These are phyloP conservation scores for Peromyscus eremicus DNA, from an alignment of 2,797 vertebrate species.

Conservation along the genomic window DNA sequence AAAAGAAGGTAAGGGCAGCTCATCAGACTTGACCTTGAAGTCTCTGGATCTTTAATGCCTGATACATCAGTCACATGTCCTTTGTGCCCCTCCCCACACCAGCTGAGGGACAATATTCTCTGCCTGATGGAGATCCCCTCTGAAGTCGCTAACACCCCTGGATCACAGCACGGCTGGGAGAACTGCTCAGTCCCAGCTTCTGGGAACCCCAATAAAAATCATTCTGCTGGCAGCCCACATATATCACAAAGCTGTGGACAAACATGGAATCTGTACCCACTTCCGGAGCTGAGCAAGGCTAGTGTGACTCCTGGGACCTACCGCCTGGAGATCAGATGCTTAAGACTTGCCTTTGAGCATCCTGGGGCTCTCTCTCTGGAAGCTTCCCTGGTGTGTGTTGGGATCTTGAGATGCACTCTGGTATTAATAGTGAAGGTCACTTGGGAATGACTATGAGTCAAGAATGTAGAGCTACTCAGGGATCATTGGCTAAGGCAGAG, in stretches of 20 bases:
- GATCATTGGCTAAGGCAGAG: not conserved
- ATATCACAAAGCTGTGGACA: not conserved
- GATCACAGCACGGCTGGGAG: not conserved
- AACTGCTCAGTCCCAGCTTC: not conserved
- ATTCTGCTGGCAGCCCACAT: not conserved
- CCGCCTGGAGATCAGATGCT: not conserved
- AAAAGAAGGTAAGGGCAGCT: not conserved
- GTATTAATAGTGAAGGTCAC: not conserved
- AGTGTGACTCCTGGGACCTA: not conserved
- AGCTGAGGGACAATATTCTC: not conserved
- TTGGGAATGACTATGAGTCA: not conserved
- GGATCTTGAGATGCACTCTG: not conserved
- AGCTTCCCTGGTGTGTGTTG: not conserved
- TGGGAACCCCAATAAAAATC: not conserved
- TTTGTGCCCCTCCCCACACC: no score
- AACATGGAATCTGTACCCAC: accelerated
- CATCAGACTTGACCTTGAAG: not conserved
- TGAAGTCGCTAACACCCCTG: not conserved
- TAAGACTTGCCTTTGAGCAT: not conserved
- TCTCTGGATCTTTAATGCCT: not conserved
- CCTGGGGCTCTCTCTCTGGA: not conserved
- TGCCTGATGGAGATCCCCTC: no score
- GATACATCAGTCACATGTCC: not conserved
- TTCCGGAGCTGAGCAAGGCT: not conserved
- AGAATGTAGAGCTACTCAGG: not conserved